Conservation (phyloP, 1,140 invertebrate species). For the Leptestheria dahalacensis region DNA sequence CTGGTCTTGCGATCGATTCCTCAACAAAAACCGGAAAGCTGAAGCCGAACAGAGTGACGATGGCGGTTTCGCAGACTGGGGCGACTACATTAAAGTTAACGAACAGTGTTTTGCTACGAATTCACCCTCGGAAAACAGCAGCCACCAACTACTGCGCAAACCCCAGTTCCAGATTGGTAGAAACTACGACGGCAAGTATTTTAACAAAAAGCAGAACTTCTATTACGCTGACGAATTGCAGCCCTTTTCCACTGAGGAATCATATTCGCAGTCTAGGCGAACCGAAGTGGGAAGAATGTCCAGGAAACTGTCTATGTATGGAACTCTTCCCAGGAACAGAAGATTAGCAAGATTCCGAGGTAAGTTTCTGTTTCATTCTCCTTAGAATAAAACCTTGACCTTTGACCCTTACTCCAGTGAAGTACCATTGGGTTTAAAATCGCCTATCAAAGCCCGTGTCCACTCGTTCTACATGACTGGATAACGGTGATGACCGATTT, state of each 20-base stretch:
- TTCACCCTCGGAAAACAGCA: neutral
- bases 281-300: neutral
- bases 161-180: neutral
- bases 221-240: neutral
- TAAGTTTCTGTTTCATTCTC: neutral
- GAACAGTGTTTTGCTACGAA: neutral
- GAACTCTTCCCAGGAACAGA: conserved; percentile 9
- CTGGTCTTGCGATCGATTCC: conserved; percentile 2
- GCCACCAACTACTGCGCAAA: neutral
- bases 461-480: no score
- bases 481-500: no score
- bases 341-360: neutral
- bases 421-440: no score
- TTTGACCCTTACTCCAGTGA: no score
- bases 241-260: neutral
- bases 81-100: neutral
- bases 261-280: neutral
- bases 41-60: neutral
- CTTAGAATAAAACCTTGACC: neutral
- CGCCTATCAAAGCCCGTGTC: no score
- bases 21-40: neutral
- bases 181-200: neutral
- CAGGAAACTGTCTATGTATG: conserved; percentile 12
- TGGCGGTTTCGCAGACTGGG: conserved; percentile 5
- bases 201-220: neutral